Base-by-base conservation (phyloP, 2,113 vertebrate species). In the Centropus unirufus region DNA sequence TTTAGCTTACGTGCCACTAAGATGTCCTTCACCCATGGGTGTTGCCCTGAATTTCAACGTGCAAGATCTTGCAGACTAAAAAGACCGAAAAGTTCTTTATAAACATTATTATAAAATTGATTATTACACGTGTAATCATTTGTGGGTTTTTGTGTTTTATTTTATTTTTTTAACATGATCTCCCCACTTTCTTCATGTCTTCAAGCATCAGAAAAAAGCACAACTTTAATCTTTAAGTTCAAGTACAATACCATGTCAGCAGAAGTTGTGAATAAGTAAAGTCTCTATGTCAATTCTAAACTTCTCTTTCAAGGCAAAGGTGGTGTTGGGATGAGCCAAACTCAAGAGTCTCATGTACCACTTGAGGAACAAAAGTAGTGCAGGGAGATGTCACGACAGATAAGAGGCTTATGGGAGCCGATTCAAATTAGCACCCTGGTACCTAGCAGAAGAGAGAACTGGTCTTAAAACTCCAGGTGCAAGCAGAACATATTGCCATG, bases 51-150 rank as follows among this genome's bases (percentile, higher is more conserved):
- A 55, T 68, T 69, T 77, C 58, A 64, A 55, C 22, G 34, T 59
- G 22, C 24, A 59, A 5, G 18, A 42, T 58, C 36, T 51, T 4
- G 1, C 17, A 68, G n/a, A 76, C 5, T 5, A n/a, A 70, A 90
- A 51, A 36, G 36, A 36, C 36, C 9, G 36, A 36, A 11, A 0
- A 11, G 0, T 1, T 30, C 10, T 22, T 79, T 55, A 70, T 29
- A 72, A 87, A 74, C 4, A 70, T 40, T 66, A 73, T 61, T 57
- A 36, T 26, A 27, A 79, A 91, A 70, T 40, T 22, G 2, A 42
- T 46, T 66, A 73, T 61, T 57, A 36, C 29, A 27, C 30, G 11
- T 46, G 9, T 27, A 74, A 70, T 24, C 47, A 19, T 7, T 27
- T 39, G 12, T 39, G 47, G n/a, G 7, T 24, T 64, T 12, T 67